phyloP scores from a whole-genome alignment of 2,113 vertebrate species.

The Gnathonemus longibarbis region DNA sequence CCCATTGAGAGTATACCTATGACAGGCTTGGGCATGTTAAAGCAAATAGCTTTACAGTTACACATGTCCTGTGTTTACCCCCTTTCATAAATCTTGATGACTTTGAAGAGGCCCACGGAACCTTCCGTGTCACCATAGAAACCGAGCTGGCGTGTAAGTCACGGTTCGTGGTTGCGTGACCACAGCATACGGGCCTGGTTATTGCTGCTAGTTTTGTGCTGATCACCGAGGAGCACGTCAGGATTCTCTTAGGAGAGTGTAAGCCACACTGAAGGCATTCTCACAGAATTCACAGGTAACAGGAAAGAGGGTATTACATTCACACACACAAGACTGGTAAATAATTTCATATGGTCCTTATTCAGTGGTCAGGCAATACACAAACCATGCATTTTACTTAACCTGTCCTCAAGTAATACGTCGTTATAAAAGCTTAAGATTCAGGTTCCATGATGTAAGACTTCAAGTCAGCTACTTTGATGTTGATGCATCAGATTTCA shows the following conservation, averaged over 20 bases:
- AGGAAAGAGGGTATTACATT: background rate
- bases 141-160: background rate
- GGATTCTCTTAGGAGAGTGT: background rate
- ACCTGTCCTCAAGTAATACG: background rate
- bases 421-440: background rate
- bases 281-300: background rate
- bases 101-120: background rate
- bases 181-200: slow-evolving; percentile 13
- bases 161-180: slow-evolving; percentile 6
- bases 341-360: background rate
- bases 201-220: background rate
- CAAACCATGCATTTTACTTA: slow-evolving; percentile 2
- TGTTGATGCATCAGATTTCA: background rate
- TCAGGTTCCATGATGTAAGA: background rate
- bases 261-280: background rate
- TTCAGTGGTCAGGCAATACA: slow-evolving; percentile 16
- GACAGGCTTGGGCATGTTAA: background rate
- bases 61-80: background rate
- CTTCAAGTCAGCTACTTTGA: background rate
- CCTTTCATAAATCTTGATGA: background rate
- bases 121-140: background rate
- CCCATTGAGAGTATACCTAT: background rate
- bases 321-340: background rate
- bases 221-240: background rate
- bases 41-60: background rate